Percentiles rank a stretch among this genome's conserved stretches.
Conservation (phyloP, 2,888 invertebrate genomes). For the Tricholauxania praeusta region DNA sequence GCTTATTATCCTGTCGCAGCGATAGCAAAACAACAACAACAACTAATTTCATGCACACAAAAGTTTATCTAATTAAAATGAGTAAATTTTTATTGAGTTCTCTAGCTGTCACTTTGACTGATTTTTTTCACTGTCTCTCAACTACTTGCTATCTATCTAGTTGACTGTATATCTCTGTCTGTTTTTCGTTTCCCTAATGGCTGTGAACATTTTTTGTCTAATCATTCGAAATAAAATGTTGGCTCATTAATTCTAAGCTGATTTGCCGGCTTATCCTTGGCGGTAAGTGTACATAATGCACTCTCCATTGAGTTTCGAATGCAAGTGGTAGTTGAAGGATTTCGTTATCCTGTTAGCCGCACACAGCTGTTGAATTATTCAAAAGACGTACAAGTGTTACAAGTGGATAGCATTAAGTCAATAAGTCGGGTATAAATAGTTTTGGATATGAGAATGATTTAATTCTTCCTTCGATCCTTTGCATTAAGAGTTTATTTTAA, state of each 20-base stretch:
- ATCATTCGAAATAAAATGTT: conserved; percentile 36
- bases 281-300: conserved; percentile 5
- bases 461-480: background rate
- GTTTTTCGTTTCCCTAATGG: too few relatives aligned
- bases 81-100: conserved; percentile 15
- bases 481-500: conserved; percentile 6
- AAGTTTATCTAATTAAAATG: conserved; percentile 31
- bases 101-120: background rate
- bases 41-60: conserved; percentile 29
- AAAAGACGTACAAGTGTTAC: conserved; percentile 22
- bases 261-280: conserved; percentile 11
- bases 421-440: conserved; percentile 20
- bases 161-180: too few relatives aligned
- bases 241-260: conserved; percentile 35
- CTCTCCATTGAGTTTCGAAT: background rate
- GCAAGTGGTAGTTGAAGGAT: background rate
- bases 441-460: background rate
- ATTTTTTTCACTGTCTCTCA: too few relatives aligned
- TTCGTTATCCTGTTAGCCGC: conserved; percentile 4
- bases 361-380: conserved; percentile 20
- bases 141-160: too few relatives aligned
- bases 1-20: conserved; percentile 24
- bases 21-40: background rate
- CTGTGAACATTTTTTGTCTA: conserved; percentile 10
- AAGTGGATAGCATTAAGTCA: conserved; percentile 28